Evolutionary conservation across 2,797 vertebrate genomes (phyloP).

Genomic region (Buphagus erythrorhynchus): DNA sequence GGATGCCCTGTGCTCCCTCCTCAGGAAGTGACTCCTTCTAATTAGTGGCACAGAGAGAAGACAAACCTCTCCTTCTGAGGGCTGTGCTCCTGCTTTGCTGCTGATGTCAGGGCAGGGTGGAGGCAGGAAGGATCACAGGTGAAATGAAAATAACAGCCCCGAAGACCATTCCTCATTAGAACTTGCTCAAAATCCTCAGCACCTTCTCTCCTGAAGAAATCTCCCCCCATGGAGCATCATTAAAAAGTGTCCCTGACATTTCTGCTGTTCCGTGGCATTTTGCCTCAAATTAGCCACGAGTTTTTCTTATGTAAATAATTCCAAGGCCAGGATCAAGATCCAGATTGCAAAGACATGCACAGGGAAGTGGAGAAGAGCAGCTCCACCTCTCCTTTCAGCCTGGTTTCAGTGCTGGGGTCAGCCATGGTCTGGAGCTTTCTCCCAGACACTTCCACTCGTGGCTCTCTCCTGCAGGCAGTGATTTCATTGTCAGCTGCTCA

Average conservation of each 20-base stretch:
- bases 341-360: not conserved
- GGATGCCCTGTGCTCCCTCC: not conserved
- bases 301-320: not conserved
- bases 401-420: not conserved
- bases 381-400: not conserved
- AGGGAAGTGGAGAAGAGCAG: not conserved
- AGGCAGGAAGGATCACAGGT: not conserved
- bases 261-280: not conserved
- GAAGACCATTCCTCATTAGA: not conserved
- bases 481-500: not conserved
- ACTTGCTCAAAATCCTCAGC: not conserved
- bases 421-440: rapidly evolving
- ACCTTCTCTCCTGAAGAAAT: not conserved
- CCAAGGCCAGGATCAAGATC: not conserved
- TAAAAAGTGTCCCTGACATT: not conserved
- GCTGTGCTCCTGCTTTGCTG: not conserved
- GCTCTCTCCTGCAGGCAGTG: not conserved
- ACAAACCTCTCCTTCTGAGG: not conserved
- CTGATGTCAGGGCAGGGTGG: not conserved
- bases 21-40: slow-evolving; percentile 21
- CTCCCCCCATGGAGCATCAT: not conserved
- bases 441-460: not conserved
- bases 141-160: not conserved
- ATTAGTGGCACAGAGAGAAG: not conserved
- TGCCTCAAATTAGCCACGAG: not conserved